phyloP scores from a whole-genome alignment of 2,113 vertebrate species.

The Periophthalmodon schlosseri region DNA sequence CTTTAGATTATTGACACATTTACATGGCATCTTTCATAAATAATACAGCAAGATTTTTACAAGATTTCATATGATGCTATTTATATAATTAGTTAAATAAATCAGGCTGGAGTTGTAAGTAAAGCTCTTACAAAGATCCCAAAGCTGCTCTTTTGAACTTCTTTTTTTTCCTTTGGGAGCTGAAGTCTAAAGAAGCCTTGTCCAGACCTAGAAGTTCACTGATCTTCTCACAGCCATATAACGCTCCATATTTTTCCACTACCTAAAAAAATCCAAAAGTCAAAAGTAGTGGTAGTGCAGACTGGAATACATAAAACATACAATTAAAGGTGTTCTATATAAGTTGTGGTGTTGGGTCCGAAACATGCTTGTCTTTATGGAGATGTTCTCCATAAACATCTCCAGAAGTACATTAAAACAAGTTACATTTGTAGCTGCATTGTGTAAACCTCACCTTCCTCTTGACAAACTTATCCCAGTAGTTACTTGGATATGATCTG shows the following conservation, averaged over 20 bases:
- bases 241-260: slow-evolving; percentile 94
- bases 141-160: slow-evolving; percentile 82
- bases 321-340: not conserved
- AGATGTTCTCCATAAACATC: not conserved
- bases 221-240: slow-evolving; percentile 90
- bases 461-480: slow-evolving; percentile 99
- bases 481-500: slow-evolving; percentile 96
- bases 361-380: not conserved
- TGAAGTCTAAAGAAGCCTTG: slow-evolving; percentile 90
- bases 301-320: not conserved
- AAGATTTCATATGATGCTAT: not conserved
- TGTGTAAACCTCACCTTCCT: slow-evolving; percentile 72
- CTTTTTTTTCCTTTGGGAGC: slow-evolving; percentile 80
- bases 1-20: not conserved
- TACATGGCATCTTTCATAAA: not conserved
- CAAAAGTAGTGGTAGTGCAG: not conserved
- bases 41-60: not conserved
- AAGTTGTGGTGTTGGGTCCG: no score
- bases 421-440: not conserved
- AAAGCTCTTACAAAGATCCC: slow-evolving; percentile 56
- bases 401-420: not conserved
- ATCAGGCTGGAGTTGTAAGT: not conserved
- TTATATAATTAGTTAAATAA: not conserved
- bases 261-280: slow-evolving; percentile 76
- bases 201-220: slow-evolving; percentile 93